Evolutionary conservation across 2,888 invertebrate genomes (phyloP).

Genomic region (Parnassius smintheus): DNA sequence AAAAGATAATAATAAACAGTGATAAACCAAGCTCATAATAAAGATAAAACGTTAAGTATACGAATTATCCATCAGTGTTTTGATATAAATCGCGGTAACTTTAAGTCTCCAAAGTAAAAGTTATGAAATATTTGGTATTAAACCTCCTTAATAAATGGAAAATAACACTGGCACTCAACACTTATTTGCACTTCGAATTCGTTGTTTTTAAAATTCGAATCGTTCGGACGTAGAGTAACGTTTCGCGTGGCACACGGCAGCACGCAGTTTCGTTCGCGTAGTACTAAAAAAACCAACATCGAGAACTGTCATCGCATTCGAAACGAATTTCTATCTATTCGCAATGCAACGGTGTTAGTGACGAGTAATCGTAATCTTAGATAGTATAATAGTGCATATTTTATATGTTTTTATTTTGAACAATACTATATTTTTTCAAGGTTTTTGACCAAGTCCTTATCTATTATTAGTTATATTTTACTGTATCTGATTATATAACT

Average conservation of each 20-base stretch:
- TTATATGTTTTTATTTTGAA: too few relatives aligned
- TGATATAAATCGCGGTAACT: too few relatives aligned
- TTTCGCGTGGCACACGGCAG: conserved; percentile 57
- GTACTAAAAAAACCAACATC: conserved; percentile 56
- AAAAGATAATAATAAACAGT: conserved; percentile 13
- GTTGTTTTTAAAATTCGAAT: conserved; percentile 48
- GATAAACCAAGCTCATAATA: conserved; percentile 11
- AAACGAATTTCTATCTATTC: conserved; percentile 50
- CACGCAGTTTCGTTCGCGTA: conserved; percentile 62
- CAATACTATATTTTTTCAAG: too few relatives aligned
- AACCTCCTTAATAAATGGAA: conserved; percentile 39
- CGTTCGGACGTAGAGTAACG: conserved; percentile 36
- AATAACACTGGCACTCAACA: conserved; percentile 52
- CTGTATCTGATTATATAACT: too few relatives aligned
- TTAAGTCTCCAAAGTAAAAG: not conserved
- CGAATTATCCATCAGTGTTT: not conserved
- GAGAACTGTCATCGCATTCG: conserved; percentile 53
- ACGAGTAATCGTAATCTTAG: conserved; percentile 28
- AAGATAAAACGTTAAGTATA: conserved; percentile 10
- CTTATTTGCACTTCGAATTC: conserved; percentile 49
- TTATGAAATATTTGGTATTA: conserved; percentile 4
- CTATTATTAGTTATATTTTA: too few relatives aligned
- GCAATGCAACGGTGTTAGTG: conserved; percentile 34
- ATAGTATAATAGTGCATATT: not conserved
- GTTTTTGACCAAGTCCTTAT: too few relatives aligned